phyloP scores from a whole-genome alignment of 2,888 invertebrate species.

The Drosophila yooni region DNA sequence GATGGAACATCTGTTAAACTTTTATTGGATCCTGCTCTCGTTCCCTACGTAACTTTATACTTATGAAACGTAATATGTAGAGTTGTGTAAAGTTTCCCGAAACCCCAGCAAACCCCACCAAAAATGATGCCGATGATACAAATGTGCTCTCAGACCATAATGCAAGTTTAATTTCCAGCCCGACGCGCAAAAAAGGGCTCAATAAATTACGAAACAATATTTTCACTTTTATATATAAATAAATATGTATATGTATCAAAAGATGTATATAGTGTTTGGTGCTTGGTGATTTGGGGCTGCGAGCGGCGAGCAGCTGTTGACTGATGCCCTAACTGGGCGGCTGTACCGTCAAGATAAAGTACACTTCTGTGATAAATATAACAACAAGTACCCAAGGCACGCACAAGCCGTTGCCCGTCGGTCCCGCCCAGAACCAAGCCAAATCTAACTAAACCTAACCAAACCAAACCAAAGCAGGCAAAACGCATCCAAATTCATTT shows the following conservation, averaged over 20 bases:
- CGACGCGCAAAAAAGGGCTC: constrained; percentile 55
- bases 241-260: constrained; percentile 23
- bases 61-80: constrained; percentile 27
- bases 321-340: constrained; percentile 58
- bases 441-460: constrained; percentile 45
- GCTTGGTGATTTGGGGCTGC: constrained; percentile 55
- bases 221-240: constrained; percentile 19
- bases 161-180: constrained; percentile 75
- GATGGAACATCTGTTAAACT: constrained; percentile 64
- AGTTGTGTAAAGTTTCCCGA: constrained; percentile 21
- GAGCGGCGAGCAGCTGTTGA: constrained; percentile 66
- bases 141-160: constrained; percentile 52
- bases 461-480: constrained; percentile 35
- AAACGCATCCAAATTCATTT: constrained; percentile 76
- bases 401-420: constrained; percentile 71
- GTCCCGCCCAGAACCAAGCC: constrained; percentile 30
- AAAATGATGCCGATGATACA: constrained; percentile 34
- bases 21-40: constrained; percentile 43
- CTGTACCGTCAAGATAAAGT: constrained; percentile 73
- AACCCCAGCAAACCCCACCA: not conserved
- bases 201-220: constrained; percentile 74
- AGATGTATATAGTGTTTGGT: constrained; percentile 12
- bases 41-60: constrained; percentile 22
- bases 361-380: constrained; percentile 78
- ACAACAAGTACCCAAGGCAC: constrained; percentile 81